Evolutionary conservation across 1,140 invertebrate species (phyloP).

Genomic region (Drosophila chauvacae): DNA sequence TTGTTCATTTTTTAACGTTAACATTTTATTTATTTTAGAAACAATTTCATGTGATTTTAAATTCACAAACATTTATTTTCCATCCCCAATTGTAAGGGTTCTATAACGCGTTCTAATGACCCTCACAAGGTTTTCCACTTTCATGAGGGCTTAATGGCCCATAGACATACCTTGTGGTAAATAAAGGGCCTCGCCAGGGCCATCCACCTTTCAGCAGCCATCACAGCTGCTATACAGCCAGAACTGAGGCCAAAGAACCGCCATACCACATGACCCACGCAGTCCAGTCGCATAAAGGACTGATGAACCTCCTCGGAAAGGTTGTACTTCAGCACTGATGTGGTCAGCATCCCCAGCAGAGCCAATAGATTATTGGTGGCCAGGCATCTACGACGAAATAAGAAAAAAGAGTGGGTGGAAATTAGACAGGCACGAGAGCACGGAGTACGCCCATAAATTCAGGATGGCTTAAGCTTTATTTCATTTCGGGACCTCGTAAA

Average conservation of each 20-base stretch:
- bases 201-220: conserved; percentile 94
- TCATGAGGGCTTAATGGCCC: neutral
- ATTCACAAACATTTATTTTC: no score
- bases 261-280: conserved; percentile 89
- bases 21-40: neutral
- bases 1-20: neutral
- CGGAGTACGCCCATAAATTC: conserved; percentile 46
- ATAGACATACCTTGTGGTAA: conserved; percentile 91
- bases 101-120: neutral
- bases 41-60: no score
- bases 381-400: conserved; percentile 86
- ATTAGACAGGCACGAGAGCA: conserved; percentile 18
- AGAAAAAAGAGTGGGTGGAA: neutral
- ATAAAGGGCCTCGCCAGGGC: conserved; percentile 94
- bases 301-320: conserved; percentile 77
- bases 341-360: conserved; percentile 88
- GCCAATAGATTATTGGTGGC: conserved; percentile 92
- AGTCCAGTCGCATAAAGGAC: conserved; percentile 85
- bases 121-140: neutral
- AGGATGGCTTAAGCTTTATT: conserved; percentile 1
- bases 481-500: conserved; percentile 42
- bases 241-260: conserved; percentile 93
- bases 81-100: neutral
- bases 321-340: conserved; percentile 84
- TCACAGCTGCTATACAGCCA: conserved; percentile 93